Evolutionary conservation across 2,888 invertebrate species (phyloP).

Genomic region (Nymphalis polychloros): DNA sequence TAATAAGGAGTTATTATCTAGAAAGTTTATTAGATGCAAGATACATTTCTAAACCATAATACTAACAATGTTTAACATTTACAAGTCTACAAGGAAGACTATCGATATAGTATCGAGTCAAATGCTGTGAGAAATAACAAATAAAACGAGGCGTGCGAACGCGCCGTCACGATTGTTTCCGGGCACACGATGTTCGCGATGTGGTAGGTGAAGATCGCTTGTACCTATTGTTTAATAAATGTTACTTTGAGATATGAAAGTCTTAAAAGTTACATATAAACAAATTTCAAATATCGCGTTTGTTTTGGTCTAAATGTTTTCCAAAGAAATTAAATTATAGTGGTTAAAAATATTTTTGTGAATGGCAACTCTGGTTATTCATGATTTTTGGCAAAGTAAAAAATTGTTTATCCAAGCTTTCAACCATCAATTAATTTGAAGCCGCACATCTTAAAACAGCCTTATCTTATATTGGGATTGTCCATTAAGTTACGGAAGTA

Average conservation of each 20-base stretch:
- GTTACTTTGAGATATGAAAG: constrained; percentile 5
- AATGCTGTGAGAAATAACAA: constrained; percentile 43
- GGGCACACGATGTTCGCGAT: constrained; percentile 33
- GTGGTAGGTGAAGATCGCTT: constrained; percentile 22
- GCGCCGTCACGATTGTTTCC: constrained; percentile 51
- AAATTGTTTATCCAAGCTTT: no score
- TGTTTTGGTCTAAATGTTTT: no score
- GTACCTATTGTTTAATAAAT: constrained; percentile 12
- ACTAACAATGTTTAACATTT: constrained; percentile 7
- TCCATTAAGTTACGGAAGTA: no score
- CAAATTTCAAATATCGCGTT: no score
- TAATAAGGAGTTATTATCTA: not conserved
- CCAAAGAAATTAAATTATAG: no score
- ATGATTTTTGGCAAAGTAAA: no score
- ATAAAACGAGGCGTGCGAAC: constrained; percentile 56
- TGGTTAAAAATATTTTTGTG: no score
- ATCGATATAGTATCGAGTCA: constrained; percentile 42
- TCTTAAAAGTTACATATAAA: not conserved
- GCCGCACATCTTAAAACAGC: no score
- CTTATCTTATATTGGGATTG: no score
- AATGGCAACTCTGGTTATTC: no score
- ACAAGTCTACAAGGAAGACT: constrained; percentile 56
- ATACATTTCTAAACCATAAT: constrained; percentile 1
- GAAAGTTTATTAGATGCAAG: not conserved
- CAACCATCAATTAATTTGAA: no score